phyloP scores from a whole-genome alignment of 2,797 vertebrate species.

The Otolemur crassicaudatus region DNA sequence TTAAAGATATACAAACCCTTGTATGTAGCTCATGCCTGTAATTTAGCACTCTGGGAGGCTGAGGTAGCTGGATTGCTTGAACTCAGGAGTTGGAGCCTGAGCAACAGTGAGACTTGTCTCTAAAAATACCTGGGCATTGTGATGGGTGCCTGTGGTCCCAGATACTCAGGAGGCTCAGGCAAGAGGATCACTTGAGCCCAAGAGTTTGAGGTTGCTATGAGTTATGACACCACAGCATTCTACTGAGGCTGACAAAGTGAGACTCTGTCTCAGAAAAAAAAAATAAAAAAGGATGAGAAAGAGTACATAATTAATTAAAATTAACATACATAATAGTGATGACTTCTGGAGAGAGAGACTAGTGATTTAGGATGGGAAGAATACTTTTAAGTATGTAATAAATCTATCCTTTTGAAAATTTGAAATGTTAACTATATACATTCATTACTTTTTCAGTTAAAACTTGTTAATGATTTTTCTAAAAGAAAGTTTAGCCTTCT shows the following conservation, averaged over 20 bases:
- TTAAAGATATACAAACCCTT: slow-evolving; percentile 4
- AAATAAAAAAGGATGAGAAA: slow-evolving; percentile 28
- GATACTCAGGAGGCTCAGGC: no score
- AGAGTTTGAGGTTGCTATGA: no score
- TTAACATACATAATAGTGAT: slow-evolving; percentile 60
- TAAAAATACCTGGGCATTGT: no score
- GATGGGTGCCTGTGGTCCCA: no score
- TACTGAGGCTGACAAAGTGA: no score
- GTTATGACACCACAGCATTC: no score
- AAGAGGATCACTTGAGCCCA: no score
- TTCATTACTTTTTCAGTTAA: slow-evolving; percentile 52
- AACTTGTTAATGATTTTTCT: slow-evolving; percentile 8
- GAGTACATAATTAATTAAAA: not conserved
- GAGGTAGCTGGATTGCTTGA: no score
- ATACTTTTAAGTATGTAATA: slow-evolving; percentile 46
- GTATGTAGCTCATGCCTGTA: not conserved
- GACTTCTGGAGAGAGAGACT: not conserved
- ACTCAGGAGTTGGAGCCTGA: no score
- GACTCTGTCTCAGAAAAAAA: no score
- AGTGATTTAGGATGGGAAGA: slow-evolving; percentile 31
- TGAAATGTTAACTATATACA: slow-evolving; percentile 47
- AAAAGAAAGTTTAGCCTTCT: slow-evolving; percentile 39
- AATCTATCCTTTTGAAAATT: slow-evolving; percentile 31
- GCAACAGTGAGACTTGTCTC: no score
- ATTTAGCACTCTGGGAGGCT: no score